Base-by-base conservation (phyloP, 2,888 invertebrate species). In the Melanchra persicariae region DNA sequence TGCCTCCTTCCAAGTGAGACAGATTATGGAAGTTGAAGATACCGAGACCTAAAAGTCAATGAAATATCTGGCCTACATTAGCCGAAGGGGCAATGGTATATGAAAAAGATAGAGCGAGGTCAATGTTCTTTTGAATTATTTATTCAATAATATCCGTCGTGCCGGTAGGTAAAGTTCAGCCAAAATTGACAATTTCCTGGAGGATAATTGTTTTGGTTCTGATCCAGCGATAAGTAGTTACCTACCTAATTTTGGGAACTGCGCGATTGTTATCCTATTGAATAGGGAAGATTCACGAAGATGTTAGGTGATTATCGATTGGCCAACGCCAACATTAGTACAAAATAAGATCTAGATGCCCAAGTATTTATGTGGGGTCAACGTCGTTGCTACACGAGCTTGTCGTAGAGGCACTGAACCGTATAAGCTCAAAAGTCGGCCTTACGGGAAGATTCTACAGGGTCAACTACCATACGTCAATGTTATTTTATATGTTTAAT, bases 271-370 rank as follows among this genome's bases (percentile, higher is more conserved):
- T 54, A 67, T 45, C 24, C n/a, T n/a, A 45, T 67, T 43, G 7
- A 22, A 47, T 54, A 1, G 19, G 15, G 17, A 9, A 37, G 4
- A 30, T 68, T 37, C 6, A 22, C 9, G 9, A 51, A 47, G 17
- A 54, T n/a, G 12, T 30, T n/a, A 37, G 17, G 4, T 69, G 22
- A 69, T 40, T 47, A 24, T 37, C 7, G 37, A 69, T 71, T 70
- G 37, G 22, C 10, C 22, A 22, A 10, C 2, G 47, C 47, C 47
- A 30, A 58, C 40, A 40, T 49, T 19, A 47, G 9, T 19, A 69
- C 15, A 1, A 22, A 26, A 55, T 69, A 45, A n/a, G n/a, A 45
- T 54, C 15, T 52, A 30, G 24, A 17, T 43, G 34, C 22, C 15
- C 17, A 6, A n/a, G 26, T 67, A 22, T 17, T 15, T 37, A 49